These are phyloP conservation scores for Actinia tenebrosa DNA, from an alignment of 64 coral and sea anemone species.

Conservation along the genomic window DNA sequence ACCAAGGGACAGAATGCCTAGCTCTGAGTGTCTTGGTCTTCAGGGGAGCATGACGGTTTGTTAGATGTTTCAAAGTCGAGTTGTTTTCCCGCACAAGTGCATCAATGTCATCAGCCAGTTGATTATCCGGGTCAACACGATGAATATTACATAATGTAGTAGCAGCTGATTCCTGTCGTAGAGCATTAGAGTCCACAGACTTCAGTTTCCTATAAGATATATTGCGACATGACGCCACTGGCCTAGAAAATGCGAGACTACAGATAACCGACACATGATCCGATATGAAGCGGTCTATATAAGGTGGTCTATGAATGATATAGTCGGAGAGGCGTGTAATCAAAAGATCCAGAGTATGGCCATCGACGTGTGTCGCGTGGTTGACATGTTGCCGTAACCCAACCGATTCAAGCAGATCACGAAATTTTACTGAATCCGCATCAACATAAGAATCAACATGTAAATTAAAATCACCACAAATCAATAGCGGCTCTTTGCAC, in stretches of 20 bases:
- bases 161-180: slow-evolving; percentile 5
- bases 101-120: not conserved
- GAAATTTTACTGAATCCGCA: slow-evolving; percentile 18
- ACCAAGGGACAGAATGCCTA: slow-evolving; percentile 12
- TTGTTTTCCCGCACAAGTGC: not conserved
- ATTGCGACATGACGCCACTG: not conserved
- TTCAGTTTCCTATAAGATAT: slow-evolving; percentile 10
- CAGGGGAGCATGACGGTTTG: slow-evolving; percentile 6
- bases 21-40: slow-evolving; percentile 5
- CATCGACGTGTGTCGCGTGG: slow-evolving; percentile 8
- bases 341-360: slow-evolving; percentile 22
- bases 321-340: slow-evolving; percentile 21
- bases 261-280: slow-evolving; percentile 21
- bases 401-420: slow-evolving; percentile 30
- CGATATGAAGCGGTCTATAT: slow-evolving; percentile 25
- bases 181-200: not conserved
- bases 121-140: not conserved
- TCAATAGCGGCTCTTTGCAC: slow-evolving; percentile 28
- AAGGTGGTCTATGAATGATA: slow-evolving; percentile 10
- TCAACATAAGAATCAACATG: slow-evolving; percentile 13
- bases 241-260: not conserved
- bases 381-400: slow-evolving; percentile 20
- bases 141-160: not conserved
- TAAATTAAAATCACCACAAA: slow-evolving; percentile 35
- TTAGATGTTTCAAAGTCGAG: not conserved